These are phyloP conservation scores for Malurus elegans DNA, from an alignment of 2,113 vertebrate species.

Conservation along the genomic window DNA sequence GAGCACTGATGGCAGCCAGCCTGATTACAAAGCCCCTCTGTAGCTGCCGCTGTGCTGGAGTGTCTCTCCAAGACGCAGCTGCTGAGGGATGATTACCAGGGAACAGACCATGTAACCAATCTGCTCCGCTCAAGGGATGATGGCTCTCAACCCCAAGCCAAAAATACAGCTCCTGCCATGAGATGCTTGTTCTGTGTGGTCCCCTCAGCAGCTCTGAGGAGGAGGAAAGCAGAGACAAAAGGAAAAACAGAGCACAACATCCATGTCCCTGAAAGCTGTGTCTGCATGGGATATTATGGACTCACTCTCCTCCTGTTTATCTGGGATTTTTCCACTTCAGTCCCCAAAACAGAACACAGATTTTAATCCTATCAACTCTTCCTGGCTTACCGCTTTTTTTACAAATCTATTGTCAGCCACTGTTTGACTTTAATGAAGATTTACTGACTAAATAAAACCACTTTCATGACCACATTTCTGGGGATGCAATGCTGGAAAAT, in stretches of 20 bases:
- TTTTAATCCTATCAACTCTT: neutral
- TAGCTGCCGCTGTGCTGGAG: neutral
- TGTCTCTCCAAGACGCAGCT: neutral
- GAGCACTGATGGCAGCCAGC: neutral
- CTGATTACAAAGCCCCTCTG: neutral
- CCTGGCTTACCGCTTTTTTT: neutral
- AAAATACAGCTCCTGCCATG: neutral
- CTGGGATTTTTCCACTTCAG: neutral
- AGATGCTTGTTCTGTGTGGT: neutral
- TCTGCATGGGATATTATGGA: neutral
- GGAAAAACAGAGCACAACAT: neutral
- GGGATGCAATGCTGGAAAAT: neutral
- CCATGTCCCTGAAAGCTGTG: neutral
- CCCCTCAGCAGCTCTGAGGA: neutral
- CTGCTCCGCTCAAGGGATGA: neutral
- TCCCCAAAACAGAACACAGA: neutral
- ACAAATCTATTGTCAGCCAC: neutral
- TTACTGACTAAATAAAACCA: neutral
- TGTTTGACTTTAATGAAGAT: neutral
- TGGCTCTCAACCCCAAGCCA: neutral
- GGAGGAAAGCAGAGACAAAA: neutral
- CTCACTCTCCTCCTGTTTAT: neutral
- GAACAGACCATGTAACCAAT: neutral
- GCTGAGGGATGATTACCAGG: neutral
- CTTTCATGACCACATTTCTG: neutral